Evolutionary conservation across 2,888 invertebrate species (phyloP).

Genomic region (Callinectes sapidus): DNA sequence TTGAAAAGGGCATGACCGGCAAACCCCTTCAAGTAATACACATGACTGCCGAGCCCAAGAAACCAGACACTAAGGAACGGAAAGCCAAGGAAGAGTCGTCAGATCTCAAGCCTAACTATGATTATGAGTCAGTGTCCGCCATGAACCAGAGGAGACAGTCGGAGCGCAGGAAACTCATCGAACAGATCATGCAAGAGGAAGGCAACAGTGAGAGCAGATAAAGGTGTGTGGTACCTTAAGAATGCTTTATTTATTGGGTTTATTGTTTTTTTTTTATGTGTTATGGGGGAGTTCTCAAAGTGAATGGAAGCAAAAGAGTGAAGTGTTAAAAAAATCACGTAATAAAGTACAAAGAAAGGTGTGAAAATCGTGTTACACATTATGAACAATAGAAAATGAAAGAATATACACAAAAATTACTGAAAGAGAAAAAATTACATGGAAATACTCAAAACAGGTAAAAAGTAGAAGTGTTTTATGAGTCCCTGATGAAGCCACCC

Average conservation of each 20-base stretch:
- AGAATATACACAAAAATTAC: no score
- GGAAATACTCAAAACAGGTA: no score
- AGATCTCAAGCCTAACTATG: slow-evolving; percentile 43
- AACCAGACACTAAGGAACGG: slow-evolving; percentile 15
- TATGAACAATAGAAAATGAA: no score
- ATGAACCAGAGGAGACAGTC: slow-evolving; percentile 69
- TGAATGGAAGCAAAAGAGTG: no score
- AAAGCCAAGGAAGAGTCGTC: not conserved
- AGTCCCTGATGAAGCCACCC: no score
- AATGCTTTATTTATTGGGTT: not conserved
- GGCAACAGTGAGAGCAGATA: slow-evolving; percentile 20
- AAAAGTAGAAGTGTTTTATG: no score
- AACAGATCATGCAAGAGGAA: slow-evolving; percentile 67
- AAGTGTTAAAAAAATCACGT: no score
- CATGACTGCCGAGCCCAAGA: slow-evolving; percentile 40
- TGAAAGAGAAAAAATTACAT: no score
- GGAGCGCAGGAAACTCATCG: slow-evolving; percentile 64
- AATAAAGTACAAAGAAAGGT: no score
- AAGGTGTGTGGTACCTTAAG: not conserved
- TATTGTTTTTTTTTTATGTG: no score
- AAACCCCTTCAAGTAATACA: slow-evolving; percentile 62
- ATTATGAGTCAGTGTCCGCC: slow-evolving; percentile 68
- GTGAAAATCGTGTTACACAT: no score
- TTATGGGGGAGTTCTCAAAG: no score
- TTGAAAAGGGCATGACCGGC: slow-evolving; percentile 68